Evolutionary conservation across 2,888 invertebrate genomes (phyloP).

Genomic region (Ornithoptera alexandrae): DNA sequence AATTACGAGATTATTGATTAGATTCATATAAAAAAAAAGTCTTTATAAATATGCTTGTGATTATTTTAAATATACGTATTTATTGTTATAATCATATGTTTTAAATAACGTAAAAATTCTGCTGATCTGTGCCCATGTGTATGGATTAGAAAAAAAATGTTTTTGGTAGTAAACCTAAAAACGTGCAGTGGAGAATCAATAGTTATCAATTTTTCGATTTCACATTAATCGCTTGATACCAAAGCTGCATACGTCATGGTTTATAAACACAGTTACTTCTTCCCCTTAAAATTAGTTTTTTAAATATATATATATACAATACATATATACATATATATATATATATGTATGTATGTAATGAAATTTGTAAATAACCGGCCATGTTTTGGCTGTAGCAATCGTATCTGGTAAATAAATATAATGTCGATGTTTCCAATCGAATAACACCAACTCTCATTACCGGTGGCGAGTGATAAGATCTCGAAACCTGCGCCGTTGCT

Average conservation of each 20-base stretch:
- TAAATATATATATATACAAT: not conserved
- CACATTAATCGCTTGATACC: not conserved
- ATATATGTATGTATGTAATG: not conserved
- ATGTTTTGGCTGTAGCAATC: constrained; percentile 12
- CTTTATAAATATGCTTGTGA: not conserved
- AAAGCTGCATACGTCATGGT: too few species aligned
- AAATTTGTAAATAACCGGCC: constrained; percentile 9
- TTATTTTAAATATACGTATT: too few species aligned
- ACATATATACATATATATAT: not conserved
- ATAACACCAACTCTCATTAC: constrained; percentile 69
- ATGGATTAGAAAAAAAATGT: too few species aligned
- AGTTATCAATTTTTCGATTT: not conserved
- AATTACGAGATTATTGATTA: not conserved
- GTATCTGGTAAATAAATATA: constrained; percentile 32
- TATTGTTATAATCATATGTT: too few species aligned
- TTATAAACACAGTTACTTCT: not conserved
- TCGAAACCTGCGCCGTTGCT: constrained; percentile 48
- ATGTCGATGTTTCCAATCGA: constrained; percentile 59
- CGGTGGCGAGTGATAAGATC: constrained; percentile 64
- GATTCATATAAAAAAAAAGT: not conserved
- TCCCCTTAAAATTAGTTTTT: not conserved
- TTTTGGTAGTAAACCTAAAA: too few species aligned
- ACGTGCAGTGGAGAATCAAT: too few species aligned
- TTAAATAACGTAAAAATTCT: too few species aligned
- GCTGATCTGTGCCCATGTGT: too few species aligned